These are phyloP conservation scores for Orthonyx spaldingii DNA, from an alignment of 2,113 vertebrate genomes.

Conservation along the genomic window DNA sequence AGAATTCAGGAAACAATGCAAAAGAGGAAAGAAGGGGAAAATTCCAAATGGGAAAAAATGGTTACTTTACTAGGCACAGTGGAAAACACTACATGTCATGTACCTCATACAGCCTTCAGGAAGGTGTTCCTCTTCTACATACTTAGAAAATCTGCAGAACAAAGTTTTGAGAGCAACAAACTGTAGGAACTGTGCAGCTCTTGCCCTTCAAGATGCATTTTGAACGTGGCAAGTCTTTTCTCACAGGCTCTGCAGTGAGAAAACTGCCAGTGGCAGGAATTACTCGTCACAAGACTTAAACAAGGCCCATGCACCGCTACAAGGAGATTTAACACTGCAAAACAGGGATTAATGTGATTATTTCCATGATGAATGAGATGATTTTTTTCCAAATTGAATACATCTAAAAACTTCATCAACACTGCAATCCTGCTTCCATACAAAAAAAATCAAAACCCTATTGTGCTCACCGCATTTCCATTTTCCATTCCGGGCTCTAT, in stretches of 20 bases:
- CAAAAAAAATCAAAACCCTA: fast-evolving
- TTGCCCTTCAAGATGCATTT: not conserved
- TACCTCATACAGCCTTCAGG: not conserved
- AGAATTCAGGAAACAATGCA: not conserved
- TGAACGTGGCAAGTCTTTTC: not conserved
- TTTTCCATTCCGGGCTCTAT: not conserved
- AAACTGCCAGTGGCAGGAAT: not conserved
- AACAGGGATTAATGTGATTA: not conserved
- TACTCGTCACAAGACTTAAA: not conserved
- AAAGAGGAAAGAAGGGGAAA: not conserved
- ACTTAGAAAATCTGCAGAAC: not conserved
- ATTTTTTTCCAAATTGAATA: not conserved
- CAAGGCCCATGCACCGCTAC: fast-evolving
- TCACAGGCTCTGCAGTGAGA: not conserved
- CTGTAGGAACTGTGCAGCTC: not conserved
- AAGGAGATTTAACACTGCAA: not conserved
- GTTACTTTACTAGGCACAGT: not conserved
- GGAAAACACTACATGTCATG: not conserved
- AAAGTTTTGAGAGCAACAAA: not conserved
- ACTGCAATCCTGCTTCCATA: not conserved
- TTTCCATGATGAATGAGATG: not conserved
- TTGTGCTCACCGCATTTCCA: not conserved
- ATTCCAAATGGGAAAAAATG: not conserved
- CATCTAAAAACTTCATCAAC: not conserved
- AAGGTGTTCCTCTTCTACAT: not conserved